These are phyloP conservation scores for Phallusia fumigata DNA, from an alignment of 23 tunicate genomes.

Conservation along the genomic window DNA sequence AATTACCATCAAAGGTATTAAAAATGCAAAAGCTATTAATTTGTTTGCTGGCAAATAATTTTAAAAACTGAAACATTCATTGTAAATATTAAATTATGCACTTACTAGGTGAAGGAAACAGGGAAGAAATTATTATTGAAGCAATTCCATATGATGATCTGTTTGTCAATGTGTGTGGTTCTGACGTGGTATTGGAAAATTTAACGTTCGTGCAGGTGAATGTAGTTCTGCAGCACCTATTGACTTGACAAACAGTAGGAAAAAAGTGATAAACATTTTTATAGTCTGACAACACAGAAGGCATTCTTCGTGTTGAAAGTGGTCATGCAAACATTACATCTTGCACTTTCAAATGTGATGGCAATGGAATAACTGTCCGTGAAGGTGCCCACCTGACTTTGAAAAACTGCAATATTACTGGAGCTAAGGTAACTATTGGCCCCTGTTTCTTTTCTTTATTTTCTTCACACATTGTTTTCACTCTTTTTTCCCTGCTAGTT, in stretches of 20 bases:
- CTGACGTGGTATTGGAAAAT: conserved; percentile 71
- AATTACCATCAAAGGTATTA: conserved; percentile 87
- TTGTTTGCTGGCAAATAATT: background rate
- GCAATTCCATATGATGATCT: conserved; percentile 78
- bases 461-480: no score
- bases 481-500: no score
- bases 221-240: background rate
- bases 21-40: background rate
- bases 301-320: conserved; percentile 83
- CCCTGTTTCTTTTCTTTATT: no score
- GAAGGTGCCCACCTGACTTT: conserved; percentile 70
- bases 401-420: conserved; percentile 40
- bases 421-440: conserved; percentile 63
- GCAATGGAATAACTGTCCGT: conserved; percentile 72
- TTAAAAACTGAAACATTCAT: background rate
- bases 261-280: conserved; percentile 4
- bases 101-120: conserved; percentile 64
- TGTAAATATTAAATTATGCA: no score
- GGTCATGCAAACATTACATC: conserved; percentile 67
- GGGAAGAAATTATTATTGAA: conserved; percentile 75
- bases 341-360: conserved; percentile 78
- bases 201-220: conserved; percentile 78
- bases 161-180: conserved; percentile 73
- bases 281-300: conserved; percentile 90
- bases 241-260: background rate